These are phyloP conservation scores for Malurus leucopterus DNA, from an alignment of 2,797 vertebrate species.

Conservation along the genomic window DNA sequence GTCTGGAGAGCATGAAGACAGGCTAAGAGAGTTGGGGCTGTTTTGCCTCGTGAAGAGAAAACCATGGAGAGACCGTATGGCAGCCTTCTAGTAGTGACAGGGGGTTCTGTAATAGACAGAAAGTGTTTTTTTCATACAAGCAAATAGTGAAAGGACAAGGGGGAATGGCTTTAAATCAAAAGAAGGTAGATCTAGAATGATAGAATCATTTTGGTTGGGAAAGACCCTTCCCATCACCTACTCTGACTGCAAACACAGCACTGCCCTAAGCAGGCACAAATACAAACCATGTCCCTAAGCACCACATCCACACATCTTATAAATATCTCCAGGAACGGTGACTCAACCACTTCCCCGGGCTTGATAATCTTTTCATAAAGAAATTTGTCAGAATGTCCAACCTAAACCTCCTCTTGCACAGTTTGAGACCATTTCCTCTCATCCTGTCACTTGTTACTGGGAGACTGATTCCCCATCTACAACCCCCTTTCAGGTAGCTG, in stretches of 20 bases:
- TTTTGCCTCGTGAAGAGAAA: background rate
- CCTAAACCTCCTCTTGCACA: background rate
- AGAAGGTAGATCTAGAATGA: background rate
- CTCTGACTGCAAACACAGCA: background rate
- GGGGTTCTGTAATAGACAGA: background rate
- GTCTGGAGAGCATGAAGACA: background rate
- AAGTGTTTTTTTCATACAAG: background rate
- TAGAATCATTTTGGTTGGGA: fast-evolving
- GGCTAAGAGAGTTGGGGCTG: background rate
- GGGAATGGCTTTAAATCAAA: background rate
- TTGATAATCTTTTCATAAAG: background rate
- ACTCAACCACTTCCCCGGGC: background rate
- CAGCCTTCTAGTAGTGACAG: background rate
- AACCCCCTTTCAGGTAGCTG: background rate
- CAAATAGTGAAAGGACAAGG: background rate
- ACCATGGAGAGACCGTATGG: background rate
- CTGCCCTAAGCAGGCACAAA: background rate
- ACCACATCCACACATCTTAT: background rate
- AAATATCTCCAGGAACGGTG: background rate
- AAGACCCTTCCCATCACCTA: background rate
- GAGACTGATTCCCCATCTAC: background rate
- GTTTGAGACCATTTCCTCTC: background rate
- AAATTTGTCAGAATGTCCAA: background rate
- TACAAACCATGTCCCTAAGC: fast-evolving
- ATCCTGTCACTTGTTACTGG: background rate